A percentile compares a stretch with the other conserved stretches of the same genome.
phyloP scores from a whole-genome alignment of 1,140 invertebrate species.

The Drosophila ercepeae region DNA sequence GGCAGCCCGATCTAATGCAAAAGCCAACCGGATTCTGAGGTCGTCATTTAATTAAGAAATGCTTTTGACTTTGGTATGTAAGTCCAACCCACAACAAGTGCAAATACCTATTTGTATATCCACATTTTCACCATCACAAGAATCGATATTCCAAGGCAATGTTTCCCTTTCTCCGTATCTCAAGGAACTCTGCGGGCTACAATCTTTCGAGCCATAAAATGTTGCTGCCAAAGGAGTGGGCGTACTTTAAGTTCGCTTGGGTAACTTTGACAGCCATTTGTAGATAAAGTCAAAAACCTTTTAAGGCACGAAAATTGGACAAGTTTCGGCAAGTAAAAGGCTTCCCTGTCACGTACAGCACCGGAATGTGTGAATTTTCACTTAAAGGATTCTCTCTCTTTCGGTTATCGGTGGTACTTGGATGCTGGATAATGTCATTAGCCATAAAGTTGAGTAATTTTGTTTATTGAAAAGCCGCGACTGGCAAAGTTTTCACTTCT shows the following conservation, averaged over 20 bases:
- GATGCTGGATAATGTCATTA: constrained; percentile 40
- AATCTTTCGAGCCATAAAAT: constrained; percentile 48
- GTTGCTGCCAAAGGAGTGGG: constrained; percentile 11
- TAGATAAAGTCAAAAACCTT: constrained; percentile 42
- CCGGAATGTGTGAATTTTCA: constrained; percentile 36
- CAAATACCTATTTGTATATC: constrained; percentile 11
- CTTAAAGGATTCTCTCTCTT: constrained; percentile 37
- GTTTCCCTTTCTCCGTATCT: not conserved
- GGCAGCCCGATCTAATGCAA: constrained; percentile 47
- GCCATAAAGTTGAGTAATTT: constrained; percentile 44
- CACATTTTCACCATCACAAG: not conserved
- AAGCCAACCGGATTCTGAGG: constrained; percentile 12
- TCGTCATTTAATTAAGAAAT: constrained; percentile 69
- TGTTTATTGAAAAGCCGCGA: constrained; percentile 35
- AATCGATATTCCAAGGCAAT: constrained; percentile 22
- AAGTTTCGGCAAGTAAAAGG: constrained; percentile 43
- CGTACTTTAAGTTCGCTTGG: constrained; percentile 13
- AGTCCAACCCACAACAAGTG: constrained; percentile 19
- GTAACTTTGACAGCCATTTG: constrained; percentile 42
- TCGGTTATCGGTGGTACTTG: constrained; percentile 10
- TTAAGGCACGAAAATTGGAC: constrained; percentile 17
- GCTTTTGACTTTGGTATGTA: constrained; percentile 33
- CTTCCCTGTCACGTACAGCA: constrained; percentile 60
- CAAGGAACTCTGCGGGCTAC: constrained; percentile 6
- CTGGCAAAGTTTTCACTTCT: constrained; percentile 10